phyloP scores from a whole-genome alignment of 2,113 vertebrate species.

The Grus americana region DNA sequence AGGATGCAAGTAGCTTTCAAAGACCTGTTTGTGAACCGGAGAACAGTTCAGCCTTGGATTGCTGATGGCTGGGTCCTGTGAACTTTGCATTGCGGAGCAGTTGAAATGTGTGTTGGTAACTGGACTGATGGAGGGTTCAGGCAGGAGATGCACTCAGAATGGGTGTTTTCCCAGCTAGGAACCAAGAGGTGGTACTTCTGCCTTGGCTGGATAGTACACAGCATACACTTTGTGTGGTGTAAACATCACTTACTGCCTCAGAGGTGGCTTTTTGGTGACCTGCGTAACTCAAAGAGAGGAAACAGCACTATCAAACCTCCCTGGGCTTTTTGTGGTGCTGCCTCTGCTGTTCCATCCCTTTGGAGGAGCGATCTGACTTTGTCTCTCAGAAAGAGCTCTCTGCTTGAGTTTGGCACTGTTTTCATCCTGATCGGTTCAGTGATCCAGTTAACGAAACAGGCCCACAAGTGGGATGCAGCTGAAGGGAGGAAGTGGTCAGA shows the following conservation, averaged over 20 bases:
- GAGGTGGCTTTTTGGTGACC: background rate
- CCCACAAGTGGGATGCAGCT: too few relatives aligned
- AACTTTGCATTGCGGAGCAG: background rate
- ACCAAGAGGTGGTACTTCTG: background rate
- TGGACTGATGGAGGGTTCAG: background rate
- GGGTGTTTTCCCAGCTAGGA: background rate
- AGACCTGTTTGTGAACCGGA: background rate
- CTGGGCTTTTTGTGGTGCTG: background rate
- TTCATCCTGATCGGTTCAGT: background rate
- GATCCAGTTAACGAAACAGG: background rate
- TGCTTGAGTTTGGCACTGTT: background rate
- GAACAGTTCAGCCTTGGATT: background rate
- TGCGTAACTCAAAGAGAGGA: background rate
- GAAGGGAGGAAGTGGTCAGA: background rate
- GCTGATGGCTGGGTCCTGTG: background rate
- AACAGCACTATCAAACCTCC: rapidly evolving
- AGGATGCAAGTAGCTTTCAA: background rate
- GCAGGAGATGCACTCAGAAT: background rate
- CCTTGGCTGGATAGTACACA: background rate
- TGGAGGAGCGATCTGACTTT: background rate
- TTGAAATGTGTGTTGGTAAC: background rate
- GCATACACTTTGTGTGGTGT: background rate
- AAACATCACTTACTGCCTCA: background rate
- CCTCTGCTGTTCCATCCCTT: background rate
- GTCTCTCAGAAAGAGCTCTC: background rate